Evolutionary conservation across 2,113 vertebrate species (phyloP).

Genomic region (Oceanodroma tethys): DNA sequence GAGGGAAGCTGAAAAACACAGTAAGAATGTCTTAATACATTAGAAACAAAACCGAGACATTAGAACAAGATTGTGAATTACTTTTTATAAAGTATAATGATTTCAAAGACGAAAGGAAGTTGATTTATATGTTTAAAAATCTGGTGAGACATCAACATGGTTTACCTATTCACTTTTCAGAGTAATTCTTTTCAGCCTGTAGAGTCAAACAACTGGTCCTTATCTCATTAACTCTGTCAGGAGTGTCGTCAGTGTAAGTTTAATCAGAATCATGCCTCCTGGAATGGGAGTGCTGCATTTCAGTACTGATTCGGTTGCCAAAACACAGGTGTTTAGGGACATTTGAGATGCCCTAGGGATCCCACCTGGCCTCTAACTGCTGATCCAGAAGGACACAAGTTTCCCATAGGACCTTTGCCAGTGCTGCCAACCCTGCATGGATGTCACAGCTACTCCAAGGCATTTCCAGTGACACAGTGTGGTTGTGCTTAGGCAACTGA

Average conservation of each 20-base stretch:
- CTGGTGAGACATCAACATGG: not conserved
- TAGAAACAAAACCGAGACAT: not conserved
- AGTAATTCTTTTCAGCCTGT: not conserved
- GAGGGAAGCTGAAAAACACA: not conserved
- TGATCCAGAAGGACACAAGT: not conserved
- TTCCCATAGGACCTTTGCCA: not conserved
- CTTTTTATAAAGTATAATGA: not conserved
- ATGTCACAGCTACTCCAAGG: not conserved
- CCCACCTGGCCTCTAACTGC: not conserved
- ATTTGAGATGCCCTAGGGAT: not conserved
- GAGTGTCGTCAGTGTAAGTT: not conserved
- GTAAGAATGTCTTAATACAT: not conserved
- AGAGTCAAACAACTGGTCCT: not conserved
- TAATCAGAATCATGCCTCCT: not conserved
- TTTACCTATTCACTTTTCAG: not conserved
- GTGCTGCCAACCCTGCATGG: not conserved
- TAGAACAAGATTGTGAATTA: accelerated
- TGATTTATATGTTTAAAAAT: not conserved
- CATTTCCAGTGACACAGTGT: not conserved
- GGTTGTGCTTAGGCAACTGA: not conserved
- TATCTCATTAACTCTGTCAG: not conserved
- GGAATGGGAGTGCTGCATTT: not conserved
- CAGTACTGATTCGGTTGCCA: not conserved
- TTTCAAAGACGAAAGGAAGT: not conserved
- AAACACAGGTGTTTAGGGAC: not conserved